A percentile compares a stretch with the other conserved stretches of the same genome.
phyloP scores from a whole-genome alignment of 2,797 vertebrate species.

The Tangara arthus region DNA sequence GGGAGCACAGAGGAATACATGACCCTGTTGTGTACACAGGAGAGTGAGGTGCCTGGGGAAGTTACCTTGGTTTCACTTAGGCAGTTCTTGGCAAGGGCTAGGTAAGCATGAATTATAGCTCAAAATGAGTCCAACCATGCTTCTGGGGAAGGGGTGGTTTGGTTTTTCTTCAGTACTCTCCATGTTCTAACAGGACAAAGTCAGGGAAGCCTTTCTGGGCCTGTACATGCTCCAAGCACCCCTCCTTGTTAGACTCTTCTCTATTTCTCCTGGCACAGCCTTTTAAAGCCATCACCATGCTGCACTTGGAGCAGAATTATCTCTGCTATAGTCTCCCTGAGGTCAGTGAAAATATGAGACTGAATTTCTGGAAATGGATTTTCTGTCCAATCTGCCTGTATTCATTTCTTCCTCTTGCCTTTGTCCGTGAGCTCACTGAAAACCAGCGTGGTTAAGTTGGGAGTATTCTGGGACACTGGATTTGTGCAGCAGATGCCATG shows the following conservation, averaged over 20 bases:
- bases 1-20: not conserved
- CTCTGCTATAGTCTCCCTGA: not conserved
- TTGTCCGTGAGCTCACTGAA: not conserved
- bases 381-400: not conserved
- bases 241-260: not conserved
- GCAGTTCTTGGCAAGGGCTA: not conserved
- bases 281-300: not conserved
- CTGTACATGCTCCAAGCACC: not conserved
- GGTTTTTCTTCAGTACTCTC: not conserved
- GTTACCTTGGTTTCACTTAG: not conserved
- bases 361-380: not conserved
- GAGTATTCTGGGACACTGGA: not conserved
- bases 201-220: not conserved
- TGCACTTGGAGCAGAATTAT: not conserved
- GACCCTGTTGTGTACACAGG: not conserved
- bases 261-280: not conserved
- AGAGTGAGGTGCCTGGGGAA: not conserved
- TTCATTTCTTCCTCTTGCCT: not conserved
- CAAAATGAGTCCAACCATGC: not conserved
- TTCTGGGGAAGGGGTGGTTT: not conserved
- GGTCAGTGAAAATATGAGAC: not conserved
- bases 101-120: not conserved
- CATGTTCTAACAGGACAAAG: not conserved
- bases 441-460: accelerated
- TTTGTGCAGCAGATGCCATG: not conserved